Evolutionary conservation across 2,113 vertebrate genomes (phyloP).

Genomic region (Hemiprocne comata): DNA sequence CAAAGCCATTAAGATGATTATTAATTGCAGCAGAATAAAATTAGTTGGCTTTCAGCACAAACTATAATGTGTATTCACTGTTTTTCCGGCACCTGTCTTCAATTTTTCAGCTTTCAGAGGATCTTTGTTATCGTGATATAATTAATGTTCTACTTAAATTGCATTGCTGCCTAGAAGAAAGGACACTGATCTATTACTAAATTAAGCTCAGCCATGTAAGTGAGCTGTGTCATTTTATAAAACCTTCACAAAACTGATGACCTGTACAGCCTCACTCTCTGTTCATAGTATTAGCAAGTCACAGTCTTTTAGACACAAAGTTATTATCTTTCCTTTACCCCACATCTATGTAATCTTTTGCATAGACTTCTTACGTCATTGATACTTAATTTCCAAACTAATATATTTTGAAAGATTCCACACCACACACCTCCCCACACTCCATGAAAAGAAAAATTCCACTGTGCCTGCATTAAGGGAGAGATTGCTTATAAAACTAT

Average conservation of each 20-base stretch:
- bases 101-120: constrained; percentile 38
- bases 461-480: not conserved
- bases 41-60: constrained; percentile 46
- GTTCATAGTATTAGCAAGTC: not conserved
- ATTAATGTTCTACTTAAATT: constrained; percentile 30
- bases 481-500: not conserved
- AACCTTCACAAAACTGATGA: not conserved
- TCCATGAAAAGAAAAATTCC: not conserved
- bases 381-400: not conserved
- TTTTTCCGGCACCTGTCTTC: constrained; percentile 1
- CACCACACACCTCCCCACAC: not conserved
- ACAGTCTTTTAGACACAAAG: not conserved
- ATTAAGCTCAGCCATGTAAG: not conserved
- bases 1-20: constrained; percentile 59
- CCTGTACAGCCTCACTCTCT: not conserved
- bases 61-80: not conserved
- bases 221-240: not conserved
- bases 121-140: constrained; percentile 47
- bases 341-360: not conserved
- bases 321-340: not conserved
- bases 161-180: not conserved
- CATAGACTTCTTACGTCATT: not conserved
- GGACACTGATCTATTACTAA: constrained; percentile 39
- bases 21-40: constrained; percentile 60
- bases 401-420: not conserved